Base-by-base conservation (phyloP, 2,888 invertebrate species). In the Drosophila kokeensis region DNA sequence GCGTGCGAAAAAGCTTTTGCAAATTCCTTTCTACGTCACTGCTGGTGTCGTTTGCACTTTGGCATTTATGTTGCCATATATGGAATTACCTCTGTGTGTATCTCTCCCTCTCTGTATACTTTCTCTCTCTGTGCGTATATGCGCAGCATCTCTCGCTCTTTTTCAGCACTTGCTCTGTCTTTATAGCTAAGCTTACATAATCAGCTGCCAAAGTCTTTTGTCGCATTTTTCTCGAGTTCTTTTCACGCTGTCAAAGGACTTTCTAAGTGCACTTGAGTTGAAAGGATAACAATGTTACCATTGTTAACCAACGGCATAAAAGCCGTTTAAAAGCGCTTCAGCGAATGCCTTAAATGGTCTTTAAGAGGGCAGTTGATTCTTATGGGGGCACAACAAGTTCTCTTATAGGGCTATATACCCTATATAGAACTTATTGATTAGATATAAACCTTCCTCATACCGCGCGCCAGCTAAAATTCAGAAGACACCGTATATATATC, bases 171-270 rank as follows among this genome's bases (percentile, higher is more conserved):
- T 69, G 49, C 60, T 42, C 69, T 89, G 70, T 34, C 69, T 83
- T 69, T 71, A 66, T 61, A 73, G 61, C 75, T 87, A 83, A 65
- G 40, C 76, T 90, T 89, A 87, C 85, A 87, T 79, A 90, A 90
- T 76, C 79, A 69, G 50, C 57, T 69, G 69, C 68, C 68, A 36
- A 53, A 64, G 34, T 2, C 30, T 45, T 36, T 21, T 48, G 42
- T 34, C 34, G 40, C 45, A 53, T 27, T 50, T 68, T 68, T 68
- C 74, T 60, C 50, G 61, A 65, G 70, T 75, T 57, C 62, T 61
- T 83, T 72, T 72, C 72, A 69, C 76, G 63, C 71, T 63, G n/a
- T 45, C n/a, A 29, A 30, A 54, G 57, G 32, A 58, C 29, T 52
- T 45, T 40, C 32, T 54, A 49, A 83, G 80, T 79, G 73, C 82